Evolutionary conservation across 2,797 vertebrate species (phyloP), one percentile per base, ranked within the genome.

Genomic region (Paguma larvata): DNA sequence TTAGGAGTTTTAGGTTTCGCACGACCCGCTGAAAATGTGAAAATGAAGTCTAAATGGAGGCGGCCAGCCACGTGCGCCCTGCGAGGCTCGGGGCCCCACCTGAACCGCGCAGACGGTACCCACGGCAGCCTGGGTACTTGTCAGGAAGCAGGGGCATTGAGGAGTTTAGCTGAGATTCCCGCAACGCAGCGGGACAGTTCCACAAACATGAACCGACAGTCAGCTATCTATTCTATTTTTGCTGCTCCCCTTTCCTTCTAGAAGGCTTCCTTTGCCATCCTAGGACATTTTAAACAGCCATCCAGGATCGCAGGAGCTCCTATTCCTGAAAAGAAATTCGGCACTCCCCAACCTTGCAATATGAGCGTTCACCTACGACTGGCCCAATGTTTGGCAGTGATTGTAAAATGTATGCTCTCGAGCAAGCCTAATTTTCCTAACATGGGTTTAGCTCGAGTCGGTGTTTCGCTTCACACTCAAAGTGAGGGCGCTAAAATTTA

Each of bases 361-460:
- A 78, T 65, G 51, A 82, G 25, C 32, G 51, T 30, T 93, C 48
- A 41, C 51, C 18, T 46, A 59, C 10, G 14, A 77, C 21, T 53
- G 44, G 27, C 32, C 41, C n/a, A 44, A 11, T 51, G 63, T 51
- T 62, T 70, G 32, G 51, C 25, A 48, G 72, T 21, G 72, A 44
- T 63, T 89, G 59, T 67, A 82, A 94, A 89, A 85, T n/a, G 48
- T 12, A 46, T n/a, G 75, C 30, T 65, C 38, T 85, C 32, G 79
- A 41, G 53, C 34, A 83, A 92, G 46, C 27, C 68, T 80, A 73
- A 63, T 84, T 94, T 95, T 92, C 92, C 82, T 75, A 84, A 83
- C 56, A 34, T 23, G 13, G 4, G 8, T 80, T 84, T 84, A 90
- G 25, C 32, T 82, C 86, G 85, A 86, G 18, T 89, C 62, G 41